These are phyloP conservation scores for Tretioscincus oriximinensis DNA, from an alignment of 2,113 vertebrate species.

Conservation along the genomic window DNA sequence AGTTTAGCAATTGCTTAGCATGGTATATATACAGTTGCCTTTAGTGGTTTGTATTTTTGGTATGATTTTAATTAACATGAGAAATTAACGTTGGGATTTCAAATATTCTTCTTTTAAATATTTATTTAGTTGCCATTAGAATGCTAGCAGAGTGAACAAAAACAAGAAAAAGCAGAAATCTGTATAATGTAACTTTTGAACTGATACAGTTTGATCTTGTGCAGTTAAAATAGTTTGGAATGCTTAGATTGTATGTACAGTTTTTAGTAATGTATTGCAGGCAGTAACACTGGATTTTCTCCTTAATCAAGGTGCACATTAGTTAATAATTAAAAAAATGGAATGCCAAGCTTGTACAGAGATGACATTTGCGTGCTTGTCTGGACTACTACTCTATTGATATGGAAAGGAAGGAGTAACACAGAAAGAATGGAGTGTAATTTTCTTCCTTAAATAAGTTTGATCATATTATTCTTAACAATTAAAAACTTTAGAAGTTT, in stretches of 20 bases:
- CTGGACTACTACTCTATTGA: neutral
- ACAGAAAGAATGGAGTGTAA: no score
- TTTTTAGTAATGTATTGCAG: neutral
- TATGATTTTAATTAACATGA: neutral
- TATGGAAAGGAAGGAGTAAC: neutral
- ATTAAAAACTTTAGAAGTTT: no score
- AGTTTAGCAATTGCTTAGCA: no score
- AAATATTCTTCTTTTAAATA: neutral
- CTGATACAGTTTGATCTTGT: neutral
- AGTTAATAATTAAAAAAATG: constrained; percentile 31
- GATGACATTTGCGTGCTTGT: neutral
- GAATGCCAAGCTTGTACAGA: constrained; percentile 3
- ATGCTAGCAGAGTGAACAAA: rapidly evolving
- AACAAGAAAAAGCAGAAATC: rapidly evolving
- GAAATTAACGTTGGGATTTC: neutral
- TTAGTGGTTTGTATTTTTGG: neutral
- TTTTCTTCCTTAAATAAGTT: no score
- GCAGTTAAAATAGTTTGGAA: neutral
- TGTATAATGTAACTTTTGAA: neutral
- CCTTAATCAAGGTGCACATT: neutral
- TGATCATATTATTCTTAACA: no score
- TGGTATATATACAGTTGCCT: no score
- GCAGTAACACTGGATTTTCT: neutral
- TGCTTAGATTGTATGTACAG: neutral
- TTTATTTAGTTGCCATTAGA: neutral